Evolutionary conservation across 2,888 invertebrate genomes (phyloP).

Genomic region (Clistopyga incitator): DNA sequence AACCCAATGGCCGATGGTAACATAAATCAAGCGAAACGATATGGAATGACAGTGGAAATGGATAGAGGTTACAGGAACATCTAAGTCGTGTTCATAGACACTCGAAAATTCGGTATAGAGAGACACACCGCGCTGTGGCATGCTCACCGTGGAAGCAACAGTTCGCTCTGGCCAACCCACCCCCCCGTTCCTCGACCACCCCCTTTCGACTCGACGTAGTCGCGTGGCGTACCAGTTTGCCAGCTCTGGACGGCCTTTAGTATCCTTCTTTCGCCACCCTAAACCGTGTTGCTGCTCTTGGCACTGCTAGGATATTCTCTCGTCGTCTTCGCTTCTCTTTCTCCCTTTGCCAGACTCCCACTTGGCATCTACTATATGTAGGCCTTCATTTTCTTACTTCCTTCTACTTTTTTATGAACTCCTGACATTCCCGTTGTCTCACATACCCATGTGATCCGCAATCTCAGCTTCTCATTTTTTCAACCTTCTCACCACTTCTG

Average conservation of each 20-base stretch:
- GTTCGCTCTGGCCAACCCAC: conserved; percentile 77
- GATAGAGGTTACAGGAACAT: conserved; percentile 68
- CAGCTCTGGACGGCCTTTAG: conserved; percentile 50
- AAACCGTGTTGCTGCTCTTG: conserved; percentile 41
- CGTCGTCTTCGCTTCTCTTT: conserved; percentile 39
- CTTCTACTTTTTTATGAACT: conserved; percentile 28
- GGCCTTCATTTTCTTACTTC: conserved; percentile 51
- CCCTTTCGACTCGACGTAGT: conserved; percentile 63
- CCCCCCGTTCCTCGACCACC: conserved; percentile 54
- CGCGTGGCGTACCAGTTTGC: conserved; percentile 64
- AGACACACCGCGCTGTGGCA: conserved; percentile 41
- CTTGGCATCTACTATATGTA: conserved; percentile 67
- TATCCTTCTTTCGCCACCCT: conserved; percentile 69
- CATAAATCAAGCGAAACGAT: not conserved
- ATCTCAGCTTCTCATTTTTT: not conserved
- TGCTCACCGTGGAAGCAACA: conserved; percentile 81
- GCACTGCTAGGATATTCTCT: conserved; percentile 18
- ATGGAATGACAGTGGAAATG: not conserved
- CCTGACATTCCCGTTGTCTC: not conserved
- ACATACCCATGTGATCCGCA: not conserved
- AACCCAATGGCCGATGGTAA: not conserved
- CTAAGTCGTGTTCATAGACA: conserved; percentile 73
- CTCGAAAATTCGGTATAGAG: conserved; percentile 63
- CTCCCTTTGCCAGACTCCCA: conserved; percentile 56
- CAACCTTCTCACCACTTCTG: conserved; percentile 35